phyloP scores from a whole-genome alignment of 2,113 vertebrate genomes.

The Romanogobio albipinnatus region DNA sequence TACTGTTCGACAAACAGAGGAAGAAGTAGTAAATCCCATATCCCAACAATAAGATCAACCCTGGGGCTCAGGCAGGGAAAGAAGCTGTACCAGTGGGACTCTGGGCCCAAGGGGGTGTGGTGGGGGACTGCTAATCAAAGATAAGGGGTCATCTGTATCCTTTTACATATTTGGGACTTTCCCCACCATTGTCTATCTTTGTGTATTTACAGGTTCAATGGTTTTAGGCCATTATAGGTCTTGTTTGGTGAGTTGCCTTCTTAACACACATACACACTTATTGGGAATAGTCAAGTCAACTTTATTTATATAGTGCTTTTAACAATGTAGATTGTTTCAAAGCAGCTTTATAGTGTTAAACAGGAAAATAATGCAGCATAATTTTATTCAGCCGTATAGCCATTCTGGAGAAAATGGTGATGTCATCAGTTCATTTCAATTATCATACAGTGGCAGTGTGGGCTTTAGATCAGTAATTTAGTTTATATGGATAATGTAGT shows the following conservation, averaged over 20 bases:
- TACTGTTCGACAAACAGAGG: constrained; percentile 67
- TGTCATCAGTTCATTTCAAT: too few species aligned
- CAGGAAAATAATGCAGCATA: too few species aligned
- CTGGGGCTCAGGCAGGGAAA: constrained; percentile 66
- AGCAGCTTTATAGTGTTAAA: too few species aligned
- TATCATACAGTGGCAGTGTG: too few species aligned
- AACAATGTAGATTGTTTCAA: too few species aligned
- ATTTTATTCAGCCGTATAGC: too few species aligned
- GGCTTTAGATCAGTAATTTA: too few species aligned
- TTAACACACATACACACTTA: background rate
- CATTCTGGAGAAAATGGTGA: too few species aligned
- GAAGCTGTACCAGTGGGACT: constrained; percentile 18
- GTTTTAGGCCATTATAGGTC: background rate
- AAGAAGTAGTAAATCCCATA: constrained; percentile 65
- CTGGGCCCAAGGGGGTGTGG: background rate
- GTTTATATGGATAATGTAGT: too few species aligned
- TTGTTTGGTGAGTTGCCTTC: background rate
- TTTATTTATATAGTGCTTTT: too few species aligned
- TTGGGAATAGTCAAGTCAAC: too few species aligned
- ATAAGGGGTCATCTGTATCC: constrained; percentile 4
- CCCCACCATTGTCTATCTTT: background rate
- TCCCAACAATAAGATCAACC: constrained; percentile 66
- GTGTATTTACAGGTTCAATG: background rate
- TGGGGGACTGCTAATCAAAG: constrained; percentile 3
- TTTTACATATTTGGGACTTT: constrained; percentile 57